Base-by-base conservation (phyloP, 2,888 invertebrate species). In the Harpalus rubripes region DNA sequence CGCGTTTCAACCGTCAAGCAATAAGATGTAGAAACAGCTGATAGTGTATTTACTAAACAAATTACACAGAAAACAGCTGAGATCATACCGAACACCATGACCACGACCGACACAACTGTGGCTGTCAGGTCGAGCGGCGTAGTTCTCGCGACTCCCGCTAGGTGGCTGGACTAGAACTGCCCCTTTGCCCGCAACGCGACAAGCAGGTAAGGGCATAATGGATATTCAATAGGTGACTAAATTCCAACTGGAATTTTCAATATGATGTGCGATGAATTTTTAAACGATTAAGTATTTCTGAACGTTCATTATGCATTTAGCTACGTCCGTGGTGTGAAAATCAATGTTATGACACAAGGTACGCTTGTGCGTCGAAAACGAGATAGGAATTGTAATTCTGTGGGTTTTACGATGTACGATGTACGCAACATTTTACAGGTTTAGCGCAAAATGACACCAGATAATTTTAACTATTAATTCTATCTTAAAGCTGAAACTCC, bases 11-110 rank as follows among this genome's bases (percentile, higher is more conserved):
- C 74, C 41, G 16, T 1, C 56, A 52, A 12, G 15, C 10, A 52
- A 18, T 52, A 68, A 68, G 68, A 68, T 39, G 39, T 12, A 52
- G 16, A 1, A 44, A 74, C 74, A 74, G 74, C 52, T 74, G 74
- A 78, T 26, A 7, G 26, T 56, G 15, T 78, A 78, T 58, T 56
- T 78, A 78, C 78, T 26, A 41, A 16, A 61, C 61, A 61, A 80
- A 80, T 61, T 80, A 32, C 59, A 59, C 7, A 65, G 78, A 78
- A 84, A 84, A 56, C 84, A 84, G 84, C 84, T 84, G 84, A 84
- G 78, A 44, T 61, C 52, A 84, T 39, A 26, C 52, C 78, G 78
- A 63, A 65, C 84, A 84, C 84, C 78, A 78, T 78, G 63, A 84
- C 84, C 78, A 84, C 76, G 83, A 63, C 83, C 18, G 74, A 78